A percentile compares a stretch with the other conserved stretches of the same genome.
These are phyloP conservation scores for Melinaea marsaeus DNA, from an alignment of 2,888 invertebrate species.

Conservation along the genomic window DNA sequence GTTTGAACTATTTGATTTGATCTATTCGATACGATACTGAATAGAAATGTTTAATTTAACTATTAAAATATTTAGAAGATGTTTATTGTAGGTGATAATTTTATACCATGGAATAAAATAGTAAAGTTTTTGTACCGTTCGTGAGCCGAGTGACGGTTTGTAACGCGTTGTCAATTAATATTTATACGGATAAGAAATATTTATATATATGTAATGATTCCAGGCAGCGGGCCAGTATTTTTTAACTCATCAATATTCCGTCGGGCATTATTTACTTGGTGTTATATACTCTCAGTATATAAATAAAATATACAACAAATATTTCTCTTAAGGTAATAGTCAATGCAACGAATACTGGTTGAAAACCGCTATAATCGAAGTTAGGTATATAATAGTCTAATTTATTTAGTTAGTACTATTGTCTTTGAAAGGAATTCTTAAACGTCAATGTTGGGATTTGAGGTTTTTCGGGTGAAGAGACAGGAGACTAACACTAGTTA, in stretches of 20 bases:
- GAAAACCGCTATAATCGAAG: conserved; percentile 25
- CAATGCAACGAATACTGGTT: conserved; percentile 30
- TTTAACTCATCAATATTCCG: conserved; percentile 31
- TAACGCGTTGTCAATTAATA: conserved; percentile 29
- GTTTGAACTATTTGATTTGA: too few species aligned
- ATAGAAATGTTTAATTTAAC: conserved; percentile 5
- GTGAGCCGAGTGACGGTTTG: conserved; percentile 13
- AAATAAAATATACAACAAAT: conserved; percentile 24
- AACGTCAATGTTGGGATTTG: background rate
- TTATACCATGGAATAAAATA: conserved; percentile 9
- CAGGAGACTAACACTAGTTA: too few species aligned
- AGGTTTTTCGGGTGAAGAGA: too few species aligned
- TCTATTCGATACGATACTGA: background rate
- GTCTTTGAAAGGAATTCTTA: conserved; percentile 35
- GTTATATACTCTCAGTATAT: conserved; percentile 23
- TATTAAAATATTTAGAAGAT: conserved; percentile 2
- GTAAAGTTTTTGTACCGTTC: conserved; percentile 13
- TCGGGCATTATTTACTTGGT: conserved; percentile 30
- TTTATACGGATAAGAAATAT: conserved; percentile 26
- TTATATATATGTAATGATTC: conserved; percentile 18
- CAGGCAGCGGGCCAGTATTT: conserved; percentile 46
- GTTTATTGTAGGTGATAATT: conserved; percentile 10
- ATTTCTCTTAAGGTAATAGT: conserved; percentile 29
- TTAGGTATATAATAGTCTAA: conserved; percentile 42
- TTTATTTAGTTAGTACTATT: conserved; percentile 56